These are phyloP conservation scores for Pedetes capensis DNA, from an alignment of 2,113 vertebrate genomes.

Conservation along the genomic window DNA sequence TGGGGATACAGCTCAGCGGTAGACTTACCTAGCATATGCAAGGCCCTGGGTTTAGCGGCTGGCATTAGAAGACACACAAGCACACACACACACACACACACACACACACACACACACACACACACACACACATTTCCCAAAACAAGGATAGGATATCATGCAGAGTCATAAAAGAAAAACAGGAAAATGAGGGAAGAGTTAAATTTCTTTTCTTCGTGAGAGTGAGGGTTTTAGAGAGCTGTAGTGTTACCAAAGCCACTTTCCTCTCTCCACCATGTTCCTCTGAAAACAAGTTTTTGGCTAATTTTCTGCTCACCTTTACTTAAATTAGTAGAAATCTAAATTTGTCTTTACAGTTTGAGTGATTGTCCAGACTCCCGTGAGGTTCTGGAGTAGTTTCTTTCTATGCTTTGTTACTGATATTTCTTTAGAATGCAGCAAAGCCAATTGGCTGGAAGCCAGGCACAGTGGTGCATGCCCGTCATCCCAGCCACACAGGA, in stretches of 20 bases:
- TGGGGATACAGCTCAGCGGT: too few species aligned
- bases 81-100: too few species aligned
- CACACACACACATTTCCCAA: too few species aligned
- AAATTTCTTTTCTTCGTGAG: neutral
- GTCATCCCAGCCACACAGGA: too few species aligned
- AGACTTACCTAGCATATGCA: too few species aligned
- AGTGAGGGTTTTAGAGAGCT: neutral
- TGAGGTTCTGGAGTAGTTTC: neutral
- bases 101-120: too few species aligned
- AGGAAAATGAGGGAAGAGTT: neutral
- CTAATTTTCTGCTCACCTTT: neutral
- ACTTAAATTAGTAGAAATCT: constrained; percentile 11
- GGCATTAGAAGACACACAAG: too few species aligned
- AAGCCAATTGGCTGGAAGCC: constrained; percentile 21
- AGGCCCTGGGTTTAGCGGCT: too few species aligned
- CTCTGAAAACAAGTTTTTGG: neutral
- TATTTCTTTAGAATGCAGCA: constrained; percentile 43
- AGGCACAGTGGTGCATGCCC: too few species aligned
- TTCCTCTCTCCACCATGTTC: neutral
- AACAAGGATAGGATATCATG: neutral
- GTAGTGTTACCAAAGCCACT: neutral
- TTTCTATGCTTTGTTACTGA: neutral
- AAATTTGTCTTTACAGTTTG: constrained; percentile 16
- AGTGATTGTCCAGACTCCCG: neutral
- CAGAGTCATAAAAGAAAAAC: neutral